Evolutionary conservation across 2,888 invertebrate species (phyloP).

Genomic region (Ceramica pisi): DNA sequence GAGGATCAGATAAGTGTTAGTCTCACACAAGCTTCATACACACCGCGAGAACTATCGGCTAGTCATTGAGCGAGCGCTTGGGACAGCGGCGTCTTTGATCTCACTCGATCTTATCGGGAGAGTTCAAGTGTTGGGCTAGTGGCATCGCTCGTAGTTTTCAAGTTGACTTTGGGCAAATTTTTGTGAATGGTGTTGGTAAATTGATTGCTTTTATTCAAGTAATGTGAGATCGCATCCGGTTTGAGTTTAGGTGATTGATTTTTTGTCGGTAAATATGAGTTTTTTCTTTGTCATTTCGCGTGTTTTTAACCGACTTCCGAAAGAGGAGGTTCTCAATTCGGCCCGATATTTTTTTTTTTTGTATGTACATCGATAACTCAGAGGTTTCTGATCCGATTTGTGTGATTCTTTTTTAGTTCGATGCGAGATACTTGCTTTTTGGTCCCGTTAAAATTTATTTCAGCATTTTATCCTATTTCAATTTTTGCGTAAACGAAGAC

Average conservation of each 20-base stretch:
- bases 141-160: conserved; percentile 8
- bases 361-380: no score
- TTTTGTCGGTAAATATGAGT: background rate
- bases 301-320: no score
- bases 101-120: conserved; percentile 46
- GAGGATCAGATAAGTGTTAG: conserved; percentile 57
- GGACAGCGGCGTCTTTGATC: conserved; percentile 49
- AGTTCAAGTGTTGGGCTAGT: conserved; percentile 55
- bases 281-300: background rate
- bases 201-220: conserved; percentile 33
- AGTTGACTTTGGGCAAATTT: conserved; percentile 40
- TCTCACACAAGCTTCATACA: conserved; percentile 50
- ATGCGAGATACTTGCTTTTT: no score
- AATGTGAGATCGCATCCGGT: conserved; percentile 8
- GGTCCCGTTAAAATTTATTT: no score
- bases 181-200: conserved; percentile 32
- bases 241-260: background rate
- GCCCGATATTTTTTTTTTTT: no score
- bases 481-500: no score
- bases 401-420: no score
- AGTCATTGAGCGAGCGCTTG: conserved; percentile 43
- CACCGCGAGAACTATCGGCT: conserved; percentile 53
- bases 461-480: no score
- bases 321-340: no score
- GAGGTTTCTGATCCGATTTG: no score